Conservation (phyloP, 92 coral and sea anemone genomes). For the Scolanthus callimorphus region DNA sequence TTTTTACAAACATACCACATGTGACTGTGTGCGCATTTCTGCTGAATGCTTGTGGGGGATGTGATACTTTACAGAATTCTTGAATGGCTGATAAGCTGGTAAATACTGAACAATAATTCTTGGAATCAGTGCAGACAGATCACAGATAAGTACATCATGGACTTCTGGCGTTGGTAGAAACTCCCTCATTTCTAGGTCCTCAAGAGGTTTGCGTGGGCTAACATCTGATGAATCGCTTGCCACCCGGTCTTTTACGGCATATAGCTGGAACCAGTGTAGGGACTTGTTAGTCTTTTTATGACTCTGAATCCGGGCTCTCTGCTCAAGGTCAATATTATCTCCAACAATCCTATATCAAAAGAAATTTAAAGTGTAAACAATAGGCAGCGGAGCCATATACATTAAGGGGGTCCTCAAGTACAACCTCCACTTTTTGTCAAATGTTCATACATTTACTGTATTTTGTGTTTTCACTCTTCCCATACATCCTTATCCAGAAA, state of each 20-base stretch:
- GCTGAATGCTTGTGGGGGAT: conserved; percentile 27
- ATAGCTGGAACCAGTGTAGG: conserved; percentile 36
- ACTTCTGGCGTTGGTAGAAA: conserved; percentile 38
- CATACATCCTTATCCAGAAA: no score
- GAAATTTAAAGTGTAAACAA: no score
- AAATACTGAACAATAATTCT: conserved; percentile 27
- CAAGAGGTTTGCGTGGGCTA: conserved; percentile 14
- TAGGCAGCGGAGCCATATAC: no score
- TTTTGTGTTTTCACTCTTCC: no score
- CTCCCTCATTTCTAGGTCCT: conserved; percentile 29
- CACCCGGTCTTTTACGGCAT: conserved; percentile 41
- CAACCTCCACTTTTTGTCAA: no score
- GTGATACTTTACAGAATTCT: background rate
- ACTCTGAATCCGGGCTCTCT: conserved; percentile 29
- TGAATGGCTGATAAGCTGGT: conserved; percentile 25
- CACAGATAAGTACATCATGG: background rate
- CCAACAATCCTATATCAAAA: conserved; percentile 59
- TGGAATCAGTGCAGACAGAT: conserved; percentile 5
- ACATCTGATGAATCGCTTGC: background rate
- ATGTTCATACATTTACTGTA: no score
- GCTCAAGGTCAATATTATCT: conserved; percentile 49
- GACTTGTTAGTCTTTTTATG: conserved; percentile 38
- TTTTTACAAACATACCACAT: conserved; percentile 13
- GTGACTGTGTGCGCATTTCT: conserved; percentile 30
- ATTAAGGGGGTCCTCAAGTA: no score